Evolutionary conservation across 2,888 invertebrate genomes (phyloP), one percentile per base, ranked within the genome.

Genomic region (Andrena hattorfiana): DNA sequence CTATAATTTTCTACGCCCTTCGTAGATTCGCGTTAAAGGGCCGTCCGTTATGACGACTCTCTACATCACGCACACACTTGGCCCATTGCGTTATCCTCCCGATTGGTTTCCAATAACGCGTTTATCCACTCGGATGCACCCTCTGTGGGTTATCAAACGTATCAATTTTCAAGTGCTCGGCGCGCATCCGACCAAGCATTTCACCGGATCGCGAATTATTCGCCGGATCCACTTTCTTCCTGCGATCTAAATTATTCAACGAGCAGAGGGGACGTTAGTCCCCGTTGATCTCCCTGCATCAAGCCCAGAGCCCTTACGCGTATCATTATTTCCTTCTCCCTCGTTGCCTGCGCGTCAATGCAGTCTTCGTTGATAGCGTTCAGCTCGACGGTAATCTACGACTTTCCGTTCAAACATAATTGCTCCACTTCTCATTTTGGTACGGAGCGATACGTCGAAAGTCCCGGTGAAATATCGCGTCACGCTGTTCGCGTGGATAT

Each of bases 71-170:
- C 81, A 56, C 56, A 82, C 86, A 87, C 85, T 85, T 82, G 75
- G 72, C 51, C 83, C 82, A 87, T 87, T 87, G 87, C 87, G 86
- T 87, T 86, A 86, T 87, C 79, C 80, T 59, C 49, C 80, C 87
- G 87, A 86, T 86, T 87, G 88, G 77, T 87, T 86, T 87, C 86
- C 86, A 86, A 86, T 86, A 86, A 87, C 85, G 85, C 85, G 73
- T 86, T 86, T 86, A 86, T 85, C 77, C 87, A 64, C 72, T 70
- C 83, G 83, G 60, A 77, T 77, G 87, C 71, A 85, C 78, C 85
- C 88, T 87, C 88, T 87, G 87, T 71, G 83, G 79, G 74, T 87
- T 86, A 87, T 87, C 77, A 82, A 86, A 87, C 85, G 79, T 85
- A 87, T 86, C 85, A 83, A 77, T 86, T 86, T 86, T 80, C 87